Evolutionary conservation across 2,888 invertebrate species (phyloP).

Genomic region (Heteromyza rotundicornis): DNA sequence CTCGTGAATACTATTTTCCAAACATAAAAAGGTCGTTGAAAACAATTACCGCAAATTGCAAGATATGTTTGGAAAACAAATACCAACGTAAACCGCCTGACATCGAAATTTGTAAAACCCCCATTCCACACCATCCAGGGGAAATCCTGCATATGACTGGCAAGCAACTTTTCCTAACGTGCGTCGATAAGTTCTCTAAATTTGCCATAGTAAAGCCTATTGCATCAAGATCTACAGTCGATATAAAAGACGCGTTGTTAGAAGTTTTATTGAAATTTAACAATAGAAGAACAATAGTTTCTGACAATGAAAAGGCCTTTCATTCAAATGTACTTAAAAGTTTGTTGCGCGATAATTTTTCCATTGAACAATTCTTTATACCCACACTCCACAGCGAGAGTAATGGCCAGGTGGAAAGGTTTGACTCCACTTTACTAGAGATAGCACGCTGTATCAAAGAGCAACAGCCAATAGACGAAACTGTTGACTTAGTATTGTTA

Average conservation of each 20-base stretch:
- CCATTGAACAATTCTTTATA: slow-evolving; percentile 12
- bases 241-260: no score
- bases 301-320: slow-evolving; percentile 20
- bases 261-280: no score
- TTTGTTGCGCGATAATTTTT: slow-evolving; percentile 12
- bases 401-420: slow-evolving; percentile 27
- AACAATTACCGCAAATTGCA: slow-evolving; percentile 3
- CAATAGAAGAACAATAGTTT: no score
- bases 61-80: slow-evolving; percentile 20
- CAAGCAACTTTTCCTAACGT: no score
- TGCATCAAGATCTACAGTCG: no score
- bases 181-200: no score
- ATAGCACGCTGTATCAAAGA: slow-evolving; percentile 25
- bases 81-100: slow-evolving; percentile 21
- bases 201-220: no score
- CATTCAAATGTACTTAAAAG: background rate
- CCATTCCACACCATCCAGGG: slow-evolving; percentile 21
- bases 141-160: no score
- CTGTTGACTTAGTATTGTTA: slow-evolving; percentile 23
- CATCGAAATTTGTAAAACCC: slow-evolving; percentile 21
- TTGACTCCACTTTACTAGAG: slow-evolving; percentile 23
- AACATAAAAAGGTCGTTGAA: background rate
- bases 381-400: slow-evolving; percentile 22
- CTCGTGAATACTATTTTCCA: slow-evolving; percentile 1
- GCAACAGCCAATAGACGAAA: slow-evolving; percentile 27